Conservation (phyloP, 2,888 invertebrate species). For the Drosophila anceps region DNA sequence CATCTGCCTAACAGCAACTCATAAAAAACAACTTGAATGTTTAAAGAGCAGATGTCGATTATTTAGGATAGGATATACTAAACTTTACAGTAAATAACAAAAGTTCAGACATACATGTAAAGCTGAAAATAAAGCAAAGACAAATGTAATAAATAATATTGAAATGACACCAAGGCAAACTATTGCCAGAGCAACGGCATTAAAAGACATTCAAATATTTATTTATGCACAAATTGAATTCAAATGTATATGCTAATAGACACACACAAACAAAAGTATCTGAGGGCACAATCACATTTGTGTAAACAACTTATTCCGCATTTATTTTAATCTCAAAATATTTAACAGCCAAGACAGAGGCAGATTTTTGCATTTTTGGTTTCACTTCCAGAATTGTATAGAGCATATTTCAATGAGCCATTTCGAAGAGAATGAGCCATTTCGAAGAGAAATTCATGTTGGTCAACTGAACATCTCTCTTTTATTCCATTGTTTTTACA, state of each 20-base stretch:
- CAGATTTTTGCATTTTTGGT: constrained; percentile 27
- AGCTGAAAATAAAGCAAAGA: background rate
- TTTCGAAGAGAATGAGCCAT: background rate
- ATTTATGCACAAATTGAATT: background rate
- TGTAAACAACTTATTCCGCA: constrained; percentile 42
- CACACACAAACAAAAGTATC: constrained; percentile 11
- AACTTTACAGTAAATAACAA: background rate
- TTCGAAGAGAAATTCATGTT: constrained; percentile 34
- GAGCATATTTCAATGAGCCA: background rate
- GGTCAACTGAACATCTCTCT: constrained; percentile 44
- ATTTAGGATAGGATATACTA: too few relatives aligned
- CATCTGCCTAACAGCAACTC: background rate
- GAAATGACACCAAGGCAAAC: constrained; percentile 64
- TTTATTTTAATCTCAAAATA: constrained; percentile 43
- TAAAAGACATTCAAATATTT: constrained; percentile 3
- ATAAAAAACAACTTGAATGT: background rate
- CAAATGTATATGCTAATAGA: constrained; percentile 4
- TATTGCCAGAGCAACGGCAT: constrained; percentile 3
- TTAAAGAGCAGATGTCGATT: background rate
- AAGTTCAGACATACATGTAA: background rate
- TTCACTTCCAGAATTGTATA: constrained; percentile 24
- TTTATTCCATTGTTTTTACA: constrained; percentile 52
- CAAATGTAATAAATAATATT: constrained; percentile 49
- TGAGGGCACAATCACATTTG: constrained; percentile 31
- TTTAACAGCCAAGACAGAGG: constrained; percentile 53